A percentile compares a stretch with the other conserved stretches of the same genome.
These are phyloP conservation scores for Ischnura elegans DNA, from an alignment of 2,888 invertebrate species.

Conservation along the genomic window DNA sequence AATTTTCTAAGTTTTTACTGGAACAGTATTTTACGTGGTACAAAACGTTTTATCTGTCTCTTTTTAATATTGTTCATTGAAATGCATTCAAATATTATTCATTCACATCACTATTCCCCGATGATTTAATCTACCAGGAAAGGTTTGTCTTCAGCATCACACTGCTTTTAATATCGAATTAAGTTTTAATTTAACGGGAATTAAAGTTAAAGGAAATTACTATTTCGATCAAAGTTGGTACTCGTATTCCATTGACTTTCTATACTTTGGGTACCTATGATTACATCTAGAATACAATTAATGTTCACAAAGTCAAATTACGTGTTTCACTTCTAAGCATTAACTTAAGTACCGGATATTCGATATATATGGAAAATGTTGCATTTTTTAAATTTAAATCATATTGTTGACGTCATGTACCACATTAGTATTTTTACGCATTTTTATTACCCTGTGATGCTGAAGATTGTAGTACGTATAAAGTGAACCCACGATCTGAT, in stretches of 20 bases:
- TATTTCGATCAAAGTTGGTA: not conserved
- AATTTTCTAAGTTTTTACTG: not conserved
- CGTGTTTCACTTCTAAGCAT: not conserved
- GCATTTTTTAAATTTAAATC: not conserved
- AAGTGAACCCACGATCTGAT: not conserved
- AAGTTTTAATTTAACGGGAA: not conserved
- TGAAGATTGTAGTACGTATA: not conserved
- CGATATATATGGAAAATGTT: not conserved
- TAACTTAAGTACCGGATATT: not conserved
- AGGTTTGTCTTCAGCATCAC: not conserved
- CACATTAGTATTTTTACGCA: not conserved
- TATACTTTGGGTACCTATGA: not conserved
- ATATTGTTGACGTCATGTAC: not conserved
- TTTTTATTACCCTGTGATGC: not conserved
- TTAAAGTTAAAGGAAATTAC: not conserved
- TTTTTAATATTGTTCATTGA: not conserved
- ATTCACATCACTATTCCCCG: not conserved
- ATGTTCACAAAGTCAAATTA: no score
- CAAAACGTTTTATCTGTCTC: not conserved
- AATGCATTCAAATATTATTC: not conserved
- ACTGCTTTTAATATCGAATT: not conserved
- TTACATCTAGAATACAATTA: no score
- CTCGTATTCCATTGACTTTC: not conserved
- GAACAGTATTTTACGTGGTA: slow-evolving; percentile 26
- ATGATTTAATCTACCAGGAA: not conserved